Base-by-base conservation (phyloP, 2,888 invertebrate species). In the Megastigmus dorsalis region DNA sequence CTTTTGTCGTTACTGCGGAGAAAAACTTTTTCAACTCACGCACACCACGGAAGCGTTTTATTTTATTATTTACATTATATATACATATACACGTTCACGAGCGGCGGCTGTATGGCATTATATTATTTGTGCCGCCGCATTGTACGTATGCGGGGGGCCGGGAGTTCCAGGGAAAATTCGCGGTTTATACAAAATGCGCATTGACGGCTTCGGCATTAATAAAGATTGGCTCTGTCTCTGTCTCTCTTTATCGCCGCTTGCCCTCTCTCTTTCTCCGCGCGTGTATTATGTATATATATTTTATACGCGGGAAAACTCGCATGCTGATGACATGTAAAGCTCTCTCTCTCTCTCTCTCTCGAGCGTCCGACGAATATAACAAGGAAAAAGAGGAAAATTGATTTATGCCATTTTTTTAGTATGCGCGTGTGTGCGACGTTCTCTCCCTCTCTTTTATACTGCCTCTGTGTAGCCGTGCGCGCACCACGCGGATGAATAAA, bases 261-360 rank as follows among this genome's bases (percentile, higher is more conserved):
- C 18, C 45, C 43, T 20, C 6, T 36, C 52, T 13, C 10, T 15
- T n/a, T n/a, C n/a, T n/a, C 2, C 30, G n/a, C 18, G 66, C 5
- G 28, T 45, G 10, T 26, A 45, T 15, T 55, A 33, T 55, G 7
- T 36, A 55, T 38, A 45, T 38, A 50, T 28, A 30, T 65, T 65
- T 36, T 23, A 15, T 38, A n/a, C n/a, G n/a, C n/a, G 63, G 36
- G 30, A 10, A 59, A 72, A 52, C 36, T 50, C 62, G 52, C 38
- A 43, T 65, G 65, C 69, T 63, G 74, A 69, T 70, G 69, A 60
- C 65, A 60, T 75, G 65, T 59, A 69, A 69, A 69, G 69, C 69
- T 69, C 52, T 28, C 18, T 33, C 15, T 36, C 68, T 23, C 26
- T 23, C 15, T 23, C 38, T 26, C 4, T 2, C 18, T 18, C 55